phyloP scores from a whole-genome alignment of 2,888 invertebrate species.

The Hipparchia sbordonii region DNA sequence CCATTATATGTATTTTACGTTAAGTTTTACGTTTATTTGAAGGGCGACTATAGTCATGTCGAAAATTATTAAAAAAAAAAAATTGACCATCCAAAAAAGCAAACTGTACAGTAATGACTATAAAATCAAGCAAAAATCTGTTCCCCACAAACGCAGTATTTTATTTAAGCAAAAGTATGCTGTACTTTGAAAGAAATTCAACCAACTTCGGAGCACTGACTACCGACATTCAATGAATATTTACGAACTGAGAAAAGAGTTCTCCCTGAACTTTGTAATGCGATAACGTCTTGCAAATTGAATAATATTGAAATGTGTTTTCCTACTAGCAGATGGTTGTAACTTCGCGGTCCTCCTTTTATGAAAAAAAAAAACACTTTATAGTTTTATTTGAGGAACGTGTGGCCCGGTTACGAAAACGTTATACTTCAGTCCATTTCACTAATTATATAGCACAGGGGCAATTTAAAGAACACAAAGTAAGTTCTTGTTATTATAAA shows the following conservation, averaged over 20 bases:
- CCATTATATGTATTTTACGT: too few relatives aligned
- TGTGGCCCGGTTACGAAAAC: too few relatives aligned
- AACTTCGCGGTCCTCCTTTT: not conserved
- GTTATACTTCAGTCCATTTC: too few relatives aligned
- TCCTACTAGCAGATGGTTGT: constrained; percentile 5
- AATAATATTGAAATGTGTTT: constrained; percentile 20
- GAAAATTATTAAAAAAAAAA: too few relatives aligned
- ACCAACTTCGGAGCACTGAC: constrained; percentile 17
- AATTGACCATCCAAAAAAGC: not conserved
- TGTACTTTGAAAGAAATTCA: constrained; percentile 16
- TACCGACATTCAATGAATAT: constrained; percentile 20
- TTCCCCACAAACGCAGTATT: not conserved
- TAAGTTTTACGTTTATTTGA: too few relatives aligned
- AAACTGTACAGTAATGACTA: not conserved
- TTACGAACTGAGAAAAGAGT: constrained; percentile 24
- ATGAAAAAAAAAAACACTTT: not conserved
- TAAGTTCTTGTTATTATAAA: too few relatives aligned
- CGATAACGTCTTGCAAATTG: constrained; percentile 23
- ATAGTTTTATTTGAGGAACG: not conserved
- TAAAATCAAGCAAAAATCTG: not conserved
- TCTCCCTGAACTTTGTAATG: constrained; percentile 17
- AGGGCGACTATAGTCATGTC: too few relatives aligned
- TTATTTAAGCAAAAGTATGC: constrained; percentile 6
- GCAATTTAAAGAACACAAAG: too few relatives aligned
- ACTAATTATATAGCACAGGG: too few relatives aligned